phyloP scores from a whole-genome alignment of 2,888 invertebrate genomes.

The Nymphalis c-album region DNA sequence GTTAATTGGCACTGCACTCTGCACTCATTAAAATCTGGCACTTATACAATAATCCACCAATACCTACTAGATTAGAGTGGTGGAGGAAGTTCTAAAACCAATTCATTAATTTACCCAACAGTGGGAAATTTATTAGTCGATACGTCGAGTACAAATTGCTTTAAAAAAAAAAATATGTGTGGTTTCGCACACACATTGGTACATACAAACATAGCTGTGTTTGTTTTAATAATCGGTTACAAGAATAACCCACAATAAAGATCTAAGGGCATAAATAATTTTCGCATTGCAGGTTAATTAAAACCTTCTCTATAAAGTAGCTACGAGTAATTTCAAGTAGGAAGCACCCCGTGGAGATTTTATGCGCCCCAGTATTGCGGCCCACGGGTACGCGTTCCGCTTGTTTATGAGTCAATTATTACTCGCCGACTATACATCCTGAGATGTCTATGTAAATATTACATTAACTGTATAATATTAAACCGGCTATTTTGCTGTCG shows the following conservation, averaged over 20 bases:
- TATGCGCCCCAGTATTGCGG: conserved; percentile 39
- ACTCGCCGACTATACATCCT: conserved; percentile 11
- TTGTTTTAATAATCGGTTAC: neutral
- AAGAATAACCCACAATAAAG: conserved; percentile 2
- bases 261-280: conserved; percentile 44
- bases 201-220: neutral
- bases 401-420: conserved; percentile 39
- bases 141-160: too few species aligned
- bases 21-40: too few species aligned
- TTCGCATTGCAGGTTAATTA: conserved; percentile 56
- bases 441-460: conserved; percentile 15
- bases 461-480: neutral
- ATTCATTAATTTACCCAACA: too few species aligned
- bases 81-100: too few species aligned
- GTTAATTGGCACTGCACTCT: too few species aligned
- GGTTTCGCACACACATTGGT: too few species aligned
- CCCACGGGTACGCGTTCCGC: conserved; percentile 26
- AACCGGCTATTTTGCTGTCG: neutral
- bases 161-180: too few species aligned
- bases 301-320: conserved; percentile 63
- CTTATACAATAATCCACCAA: too few species aligned
- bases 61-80: too few species aligned
- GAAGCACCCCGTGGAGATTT: conserved; percentile 67
- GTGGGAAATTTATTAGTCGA: too few species aligned
- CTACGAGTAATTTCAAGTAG: conserved; percentile 46